phyloP scores from a whole-genome alignment of 2,797 vertebrate species.

The Rallus crepitans region DNA sequence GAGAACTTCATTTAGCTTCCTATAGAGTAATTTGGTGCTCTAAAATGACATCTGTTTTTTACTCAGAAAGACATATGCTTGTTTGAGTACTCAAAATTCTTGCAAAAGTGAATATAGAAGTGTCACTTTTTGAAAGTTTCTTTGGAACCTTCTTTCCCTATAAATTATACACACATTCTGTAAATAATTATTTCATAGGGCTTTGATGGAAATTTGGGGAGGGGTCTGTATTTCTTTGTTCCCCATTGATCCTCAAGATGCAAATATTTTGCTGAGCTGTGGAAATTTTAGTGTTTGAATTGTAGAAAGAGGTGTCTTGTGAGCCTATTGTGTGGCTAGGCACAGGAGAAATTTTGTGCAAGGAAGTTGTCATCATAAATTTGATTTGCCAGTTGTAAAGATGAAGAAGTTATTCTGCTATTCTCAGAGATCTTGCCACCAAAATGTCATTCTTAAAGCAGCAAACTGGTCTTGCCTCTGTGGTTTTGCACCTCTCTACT shows the following conservation, averaged over 20 bases:
- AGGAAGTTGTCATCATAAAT: neutral
- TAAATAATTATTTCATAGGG: neutral
- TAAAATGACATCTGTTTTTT: neutral
- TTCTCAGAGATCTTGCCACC: neutral
- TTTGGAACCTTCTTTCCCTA: neutral
- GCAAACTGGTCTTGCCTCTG: neutral
- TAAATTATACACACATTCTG: neutral
- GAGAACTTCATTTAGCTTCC: neutral
- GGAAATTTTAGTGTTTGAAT: neutral
- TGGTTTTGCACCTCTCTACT: neutral
- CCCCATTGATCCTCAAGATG: neutral
- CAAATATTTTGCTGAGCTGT: neutral
- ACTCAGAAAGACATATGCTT: neutral
- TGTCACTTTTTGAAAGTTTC: neutral
- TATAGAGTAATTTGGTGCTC: neutral
- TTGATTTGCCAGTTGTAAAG: neutral
- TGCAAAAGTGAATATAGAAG: neutral
- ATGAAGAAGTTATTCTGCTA: neutral
- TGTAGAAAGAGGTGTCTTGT: neutral
- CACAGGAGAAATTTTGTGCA: neutral
- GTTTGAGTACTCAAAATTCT: neutral
- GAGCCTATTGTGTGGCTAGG: neutral
- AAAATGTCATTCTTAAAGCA: neutral
- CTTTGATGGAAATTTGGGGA: neutral
- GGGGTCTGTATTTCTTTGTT: neutral